Base-by-base conservation (phyloP, 2,797 vertebrate species). In the Paratrypauchen microcephalus region DNA sequence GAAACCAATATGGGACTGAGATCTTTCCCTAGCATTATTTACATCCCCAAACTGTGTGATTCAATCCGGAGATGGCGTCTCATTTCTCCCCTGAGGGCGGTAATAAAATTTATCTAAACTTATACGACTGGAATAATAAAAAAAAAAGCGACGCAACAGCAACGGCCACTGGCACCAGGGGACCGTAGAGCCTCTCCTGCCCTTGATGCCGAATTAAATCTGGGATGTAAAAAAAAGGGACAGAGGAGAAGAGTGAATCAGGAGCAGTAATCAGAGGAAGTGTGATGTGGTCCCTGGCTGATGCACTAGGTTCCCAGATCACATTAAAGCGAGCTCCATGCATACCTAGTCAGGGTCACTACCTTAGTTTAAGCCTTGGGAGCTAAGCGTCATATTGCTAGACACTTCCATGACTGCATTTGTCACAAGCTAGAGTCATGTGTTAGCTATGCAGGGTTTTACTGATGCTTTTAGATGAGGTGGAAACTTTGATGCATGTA, bases 191-290 rank as follows among this genome's bases (percentile, higher is more conserved):
- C 66, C 26, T 59, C 56, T 28, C 2, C 68, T 23, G 68, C 71
- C 76, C 84, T 84, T 84, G 72, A 85, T 73, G 74, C 78, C 60
- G 70, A 77, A 83, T 80, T 67, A 76, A 24, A 79, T 69, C 45
- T 59, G 55, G 65, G 36, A 57, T 55, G 73, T 73, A 57, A 84
- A 81, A 70, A 78, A 36, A 13, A 45, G 41, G 54, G 55, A 48
- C 64, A 68, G 26, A 68, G 62, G 48, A 73, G 65, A 69, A 59
- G 48, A 73, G 65, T 80, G 78, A 86, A 83, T 82, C 81, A 85
- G 45, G 71, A 81, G 58, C 56, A 71, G 74, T 64, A 84, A 88
- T 84, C 75, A 70, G 69, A 5, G 13, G 30, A 13, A 75, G 66
- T 80, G 54, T 78, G 78, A 86, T 85, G 77, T 70, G 59, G 66